A percentile compares a stretch with the other conserved stretches of the same genome.
Evolutionary conservation across 2,797 vertebrate species (phyloP).

Genomic region (Hemitrygon akajei): DNA sequence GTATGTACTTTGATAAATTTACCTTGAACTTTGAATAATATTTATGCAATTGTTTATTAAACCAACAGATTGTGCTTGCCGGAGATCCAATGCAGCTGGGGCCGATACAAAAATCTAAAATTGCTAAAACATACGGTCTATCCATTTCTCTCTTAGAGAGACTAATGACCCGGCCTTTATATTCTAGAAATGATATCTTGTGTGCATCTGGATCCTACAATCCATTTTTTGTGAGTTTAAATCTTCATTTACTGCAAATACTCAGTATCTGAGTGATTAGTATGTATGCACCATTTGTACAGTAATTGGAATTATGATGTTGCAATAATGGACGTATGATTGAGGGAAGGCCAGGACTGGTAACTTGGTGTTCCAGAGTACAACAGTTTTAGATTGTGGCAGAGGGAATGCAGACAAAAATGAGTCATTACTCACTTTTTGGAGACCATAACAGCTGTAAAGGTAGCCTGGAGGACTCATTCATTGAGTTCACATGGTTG

Average conservation of each 20-base stretch:
- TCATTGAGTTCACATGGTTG: too few relatives aligned
- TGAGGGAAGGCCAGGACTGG: too few relatives aligned
- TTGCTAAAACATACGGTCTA: conserved; percentile 72
- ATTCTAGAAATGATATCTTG: conserved; percentile 65
- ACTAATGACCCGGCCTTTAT: conserved; percentile 69
- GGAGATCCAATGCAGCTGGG: conserved; percentile 91
- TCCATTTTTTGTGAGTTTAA: conserved; percentile 72
- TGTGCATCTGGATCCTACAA: conserved; percentile 71
- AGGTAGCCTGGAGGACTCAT: too few relatives aligned
- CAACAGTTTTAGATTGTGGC: too few relatives aligned
- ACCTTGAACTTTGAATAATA: too few relatives aligned
- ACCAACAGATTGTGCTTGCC: conserved; percentile 73
- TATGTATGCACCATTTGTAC: not conserved
- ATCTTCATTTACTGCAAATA: not conserved
- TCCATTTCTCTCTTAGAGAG: conserved; percentile 79
- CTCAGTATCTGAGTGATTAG: not conserved
- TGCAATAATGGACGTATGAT: too few relatives aligned
- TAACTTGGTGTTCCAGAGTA: too few relatives aligned
- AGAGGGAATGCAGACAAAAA: too few relatives aligned
- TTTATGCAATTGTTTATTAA: not conserved
- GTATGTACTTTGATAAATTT: too few relatives aligned
- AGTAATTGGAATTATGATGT: not conserved
- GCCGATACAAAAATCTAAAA: conserved; percentile 78
- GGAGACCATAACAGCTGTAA: too few relatives aligned
- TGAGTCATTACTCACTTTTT: too few relatives aligned